A percentile compares a stretch with the other conserved stretches of the same genome.
Evolutionary conservation across 2,797 vertebrate species (phyloP).

Genomic region (Chrysocyon brachyurus): DNA sequence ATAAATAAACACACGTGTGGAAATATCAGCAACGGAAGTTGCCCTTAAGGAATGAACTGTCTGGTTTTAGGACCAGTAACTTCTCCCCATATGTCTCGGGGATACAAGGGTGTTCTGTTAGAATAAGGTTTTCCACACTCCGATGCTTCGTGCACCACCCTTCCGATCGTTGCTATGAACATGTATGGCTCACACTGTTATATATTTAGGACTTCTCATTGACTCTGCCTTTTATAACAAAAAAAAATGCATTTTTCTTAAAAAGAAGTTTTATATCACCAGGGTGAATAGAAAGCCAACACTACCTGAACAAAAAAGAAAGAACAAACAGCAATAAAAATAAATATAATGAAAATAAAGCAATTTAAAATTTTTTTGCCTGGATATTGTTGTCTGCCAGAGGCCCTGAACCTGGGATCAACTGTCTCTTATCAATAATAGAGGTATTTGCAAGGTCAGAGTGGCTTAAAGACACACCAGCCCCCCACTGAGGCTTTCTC

Average conservation of each 20-base stretch:
- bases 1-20: neutral
- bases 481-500: neutral
- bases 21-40: neutral
- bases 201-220: neutral
- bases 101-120: neutral
- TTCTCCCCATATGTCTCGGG: neutral
- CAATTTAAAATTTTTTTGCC: neutral
- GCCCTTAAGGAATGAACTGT: neutral
- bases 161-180: neutral
- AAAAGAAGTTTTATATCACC: neutral
- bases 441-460: neutral
- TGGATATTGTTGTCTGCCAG: neutral
- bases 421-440: neutral
- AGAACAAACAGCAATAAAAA: neutral
- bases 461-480: neutral
- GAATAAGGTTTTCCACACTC: neutral
- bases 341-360: conserved; percentile 28
- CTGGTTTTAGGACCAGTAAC: neutral
- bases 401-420: neutral
- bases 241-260: conserved; percentile 30
- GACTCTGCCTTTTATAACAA: neutral
- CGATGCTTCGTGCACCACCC: neutral
- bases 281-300: neutral
- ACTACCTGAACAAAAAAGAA: neutral
- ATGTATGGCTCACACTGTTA: neutral